Evolutionary conservation across 2,113 vertebrate species (phyloP).

Genomic region (Podocnemis expansa): DNA sequence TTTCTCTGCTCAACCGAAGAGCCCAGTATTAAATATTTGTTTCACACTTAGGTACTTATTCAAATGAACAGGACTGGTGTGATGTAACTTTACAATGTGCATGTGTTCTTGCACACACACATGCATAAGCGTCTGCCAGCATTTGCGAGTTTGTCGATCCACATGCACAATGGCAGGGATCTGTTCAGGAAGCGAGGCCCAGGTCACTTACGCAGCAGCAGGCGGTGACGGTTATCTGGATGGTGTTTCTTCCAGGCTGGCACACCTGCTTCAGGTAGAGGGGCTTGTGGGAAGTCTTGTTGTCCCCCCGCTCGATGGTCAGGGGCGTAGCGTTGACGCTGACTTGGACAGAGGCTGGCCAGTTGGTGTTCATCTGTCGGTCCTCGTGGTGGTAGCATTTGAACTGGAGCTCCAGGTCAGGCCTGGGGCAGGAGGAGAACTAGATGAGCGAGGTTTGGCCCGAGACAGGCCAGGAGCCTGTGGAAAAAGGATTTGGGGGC

Average conservation of each 20-base stretch:
- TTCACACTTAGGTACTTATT: background rate
- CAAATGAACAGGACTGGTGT: background rate
- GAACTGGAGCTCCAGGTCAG: constrained; percentile 95
- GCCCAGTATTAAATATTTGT: background rate
- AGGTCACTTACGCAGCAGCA: constrained; percentile 91
- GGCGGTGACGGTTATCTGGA: constrained; percentile 96
- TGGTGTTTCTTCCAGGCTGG: constrained; percentile 94
- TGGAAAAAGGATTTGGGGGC: background rate
- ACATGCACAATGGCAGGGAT: background rate
- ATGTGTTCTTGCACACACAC: no score
- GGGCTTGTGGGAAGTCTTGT: constrained; percentile 97
- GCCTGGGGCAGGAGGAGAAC: constrained; percentile 76
- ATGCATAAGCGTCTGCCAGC: background rate
- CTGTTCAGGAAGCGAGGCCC: fast-evolving
- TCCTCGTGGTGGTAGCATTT: constrained; percentile 98
- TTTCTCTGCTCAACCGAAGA: background rate
- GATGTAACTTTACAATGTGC: background rate
- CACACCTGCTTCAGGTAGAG: constrained; percentile 95
- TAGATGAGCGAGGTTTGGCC: background rate
- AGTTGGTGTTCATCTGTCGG: constrained; percentile 97
- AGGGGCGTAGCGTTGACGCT: constrained; percentile 94
- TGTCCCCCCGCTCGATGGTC: constrained; percentile 93
- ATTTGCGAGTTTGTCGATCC: background rate
- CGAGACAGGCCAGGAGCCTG: fast-evolving
- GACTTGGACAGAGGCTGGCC: constrained; percentile 95